Conservation (phyloP, 2,888 invertebrate species). For the Lamellibrachia satsuma region DNA sequence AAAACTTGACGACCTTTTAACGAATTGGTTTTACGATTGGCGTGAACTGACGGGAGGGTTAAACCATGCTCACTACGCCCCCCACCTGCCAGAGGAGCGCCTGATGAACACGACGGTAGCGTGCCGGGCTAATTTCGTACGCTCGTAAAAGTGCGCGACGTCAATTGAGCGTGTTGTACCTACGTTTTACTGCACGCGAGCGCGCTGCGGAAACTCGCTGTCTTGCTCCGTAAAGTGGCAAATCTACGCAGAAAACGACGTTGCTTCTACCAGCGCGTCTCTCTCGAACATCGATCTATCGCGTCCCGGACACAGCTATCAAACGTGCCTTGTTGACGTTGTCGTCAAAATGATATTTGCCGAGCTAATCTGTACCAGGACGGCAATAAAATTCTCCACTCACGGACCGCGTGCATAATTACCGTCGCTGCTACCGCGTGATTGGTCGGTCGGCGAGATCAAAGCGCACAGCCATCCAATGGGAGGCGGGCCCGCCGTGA, state of each 20-base stretch:
- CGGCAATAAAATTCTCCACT: slow-evolving; percentile 17
- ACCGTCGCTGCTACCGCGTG: neutral
- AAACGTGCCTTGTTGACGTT: neutral
- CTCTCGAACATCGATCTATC: neutral
- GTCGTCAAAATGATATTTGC: slow-evolving; percentile 17
- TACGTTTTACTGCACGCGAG: slow-evolving; percentile 6
- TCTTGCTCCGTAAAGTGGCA: neutral
- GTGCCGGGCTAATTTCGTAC: slow-evolving; percentile 3
- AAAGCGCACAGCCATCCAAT: neutral
- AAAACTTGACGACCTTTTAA: slow-evolving; percentile 17
- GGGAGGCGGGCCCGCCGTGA: neutral
- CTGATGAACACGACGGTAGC: neutral
- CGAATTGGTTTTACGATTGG: neutral
- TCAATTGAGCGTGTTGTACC: neutral
- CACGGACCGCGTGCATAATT: slow-evolving; percentile 10
- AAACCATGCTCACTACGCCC: neutral
- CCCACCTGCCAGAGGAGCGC: neutral
- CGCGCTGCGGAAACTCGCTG: neutral
- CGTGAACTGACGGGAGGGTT: slow-evolving; percentile 11
- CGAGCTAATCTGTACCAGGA: neutral
- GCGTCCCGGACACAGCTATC: neutral
- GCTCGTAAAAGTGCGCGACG: neutral
- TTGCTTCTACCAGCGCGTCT: neutral
- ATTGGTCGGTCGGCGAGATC: neutral
- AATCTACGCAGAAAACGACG: neutral